Percentiles rank a stretch among this genome's conserved stretches.
Conservation (phyloP, 2,113 vertebrate species). For the Ramphastos sulfuratus region DNA sequence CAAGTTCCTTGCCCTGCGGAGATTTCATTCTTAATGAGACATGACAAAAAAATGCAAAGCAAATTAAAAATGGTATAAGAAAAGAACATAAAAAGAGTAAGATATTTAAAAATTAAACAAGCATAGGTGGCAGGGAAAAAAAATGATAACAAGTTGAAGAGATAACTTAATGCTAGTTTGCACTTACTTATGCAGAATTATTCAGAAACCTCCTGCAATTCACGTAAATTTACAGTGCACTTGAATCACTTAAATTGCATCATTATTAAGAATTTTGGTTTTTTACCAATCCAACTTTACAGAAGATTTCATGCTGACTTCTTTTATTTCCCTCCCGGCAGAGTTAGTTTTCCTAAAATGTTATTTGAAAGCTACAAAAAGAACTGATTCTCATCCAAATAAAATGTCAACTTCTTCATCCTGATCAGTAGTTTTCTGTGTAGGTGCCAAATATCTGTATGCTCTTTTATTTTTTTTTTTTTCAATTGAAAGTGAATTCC, state of each 20-base stretch:
- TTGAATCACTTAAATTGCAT: not conserved
- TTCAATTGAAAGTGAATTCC: not conserved
- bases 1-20: not conserved
- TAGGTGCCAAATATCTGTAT: not conserved
- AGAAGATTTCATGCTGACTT: not conserved
- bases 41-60: not conserved
- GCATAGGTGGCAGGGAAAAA: not conserved
- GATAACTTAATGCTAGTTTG: not conserved
- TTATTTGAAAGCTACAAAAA: not conserved
- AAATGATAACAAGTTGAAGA: not conserved
- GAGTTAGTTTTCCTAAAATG: not conserved
- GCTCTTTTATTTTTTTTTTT: not conserved
- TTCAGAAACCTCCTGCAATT: not conserved
- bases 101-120: not conserved
- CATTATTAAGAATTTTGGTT: not conserved
- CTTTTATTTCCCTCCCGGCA: not conserved
- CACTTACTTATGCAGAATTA: not conserved
- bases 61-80: not conserved
- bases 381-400: not conserved
- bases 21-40: constrained; percentile 7
- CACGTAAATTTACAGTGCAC: not conserved
- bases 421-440: not conserved
- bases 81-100: not conserved
- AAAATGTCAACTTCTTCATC: not conserved
- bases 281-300: not conserved